Evolutionary conservation across 1,140 invertebrate genomes (phyloP), one percentile per base, ranked within the genome.

Genomic region (Ptiloglossa arizonensis): DNA sequence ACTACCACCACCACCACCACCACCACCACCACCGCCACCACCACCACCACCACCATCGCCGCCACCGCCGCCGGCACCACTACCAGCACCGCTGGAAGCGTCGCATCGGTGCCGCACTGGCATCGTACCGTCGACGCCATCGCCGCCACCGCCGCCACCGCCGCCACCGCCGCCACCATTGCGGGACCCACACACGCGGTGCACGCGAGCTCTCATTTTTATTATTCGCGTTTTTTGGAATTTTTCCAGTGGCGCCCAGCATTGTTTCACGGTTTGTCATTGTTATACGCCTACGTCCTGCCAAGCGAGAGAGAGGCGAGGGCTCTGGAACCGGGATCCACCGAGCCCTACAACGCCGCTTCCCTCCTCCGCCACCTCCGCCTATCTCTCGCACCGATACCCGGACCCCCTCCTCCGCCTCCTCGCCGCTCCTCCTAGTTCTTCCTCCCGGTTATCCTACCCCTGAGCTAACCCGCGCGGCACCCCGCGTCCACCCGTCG

Each of bases 181-280:
- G 82, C 85, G 66, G 83, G 80, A 83, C 71, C 62, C 72, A 74
- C 64, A 84, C 69, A 79, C 72, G 68, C 54, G 80, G 74, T 79
- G 80, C 87, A 85, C 86, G 81, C 89, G 83, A 87, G 88, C 89
- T 89, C 89, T 89, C 90, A 88, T 90, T 92, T 91, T 91, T 90
- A 91, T 91, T 92, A 91, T 91, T 90, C 90, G 79, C 88, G 87
- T 92, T 93, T 92, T 92, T 91, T 91, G 91, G 89, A 92, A 92
- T 92, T 93, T 92, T 93, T 92, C 91, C 91, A 92, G 91, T 92
- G 87, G 89, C 89, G 87, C 89, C 89, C 88, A 87, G 91, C 90
- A 93, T 92, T 92, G 91, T 93, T 92, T 91, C 90, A 89, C 89
- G 88, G 89, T 90, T 91, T 91, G 91, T 92, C 92, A 93, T 93